Percentiles rank a stretch among this genome's conserved stretches.
Conservation (phyloP, 2,113 vertebrate species). For the Chionomys nivalis region DNA sequence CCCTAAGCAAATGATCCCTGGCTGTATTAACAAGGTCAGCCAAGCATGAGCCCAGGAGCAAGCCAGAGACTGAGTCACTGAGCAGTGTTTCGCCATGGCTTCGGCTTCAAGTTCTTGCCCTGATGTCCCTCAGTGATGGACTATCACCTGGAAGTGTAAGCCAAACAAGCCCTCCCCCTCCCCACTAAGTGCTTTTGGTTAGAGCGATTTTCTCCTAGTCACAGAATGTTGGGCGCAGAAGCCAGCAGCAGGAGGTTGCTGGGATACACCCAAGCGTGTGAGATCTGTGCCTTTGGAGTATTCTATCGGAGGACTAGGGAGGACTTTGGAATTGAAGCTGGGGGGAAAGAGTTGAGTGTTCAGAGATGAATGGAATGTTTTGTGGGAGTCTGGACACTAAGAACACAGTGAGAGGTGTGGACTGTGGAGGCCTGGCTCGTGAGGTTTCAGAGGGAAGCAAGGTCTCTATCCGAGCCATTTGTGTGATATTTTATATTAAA, state of each 20-base stretch:
- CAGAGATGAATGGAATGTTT: not conserved
- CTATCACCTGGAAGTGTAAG: not conserved
- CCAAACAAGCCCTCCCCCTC: not conserved
- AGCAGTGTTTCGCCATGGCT: not conserved
- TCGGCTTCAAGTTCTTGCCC: not conserved
- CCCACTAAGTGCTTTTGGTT: too few species aligned
- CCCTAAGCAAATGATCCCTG: not conserved
- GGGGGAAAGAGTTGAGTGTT: not conserved
- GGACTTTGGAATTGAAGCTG: not conserved
- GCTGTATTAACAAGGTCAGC: too few species aligned
- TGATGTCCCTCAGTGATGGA: not conserved
- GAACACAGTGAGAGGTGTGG: not conserved
- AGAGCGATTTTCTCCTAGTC: not conserved
- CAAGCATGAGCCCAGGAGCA: not conserved
- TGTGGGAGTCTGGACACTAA: not conserved
- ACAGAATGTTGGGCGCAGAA: not conserved
- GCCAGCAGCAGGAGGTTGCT: not conserved
- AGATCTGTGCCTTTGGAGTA: not conserved
- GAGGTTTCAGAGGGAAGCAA: not conserved
- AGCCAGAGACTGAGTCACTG: not conserved
- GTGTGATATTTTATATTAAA: not conserved
- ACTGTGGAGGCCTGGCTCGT: not conserved
- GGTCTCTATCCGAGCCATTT: not conserved
- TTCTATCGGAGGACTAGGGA: not conserved
- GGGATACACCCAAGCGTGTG: too few species aligned